These are phyloP conservation scores for Mayetiola destructor DNA, from an alignment of 2,888 invertebrate genomes.

Conservation along the genomic window DNA sequence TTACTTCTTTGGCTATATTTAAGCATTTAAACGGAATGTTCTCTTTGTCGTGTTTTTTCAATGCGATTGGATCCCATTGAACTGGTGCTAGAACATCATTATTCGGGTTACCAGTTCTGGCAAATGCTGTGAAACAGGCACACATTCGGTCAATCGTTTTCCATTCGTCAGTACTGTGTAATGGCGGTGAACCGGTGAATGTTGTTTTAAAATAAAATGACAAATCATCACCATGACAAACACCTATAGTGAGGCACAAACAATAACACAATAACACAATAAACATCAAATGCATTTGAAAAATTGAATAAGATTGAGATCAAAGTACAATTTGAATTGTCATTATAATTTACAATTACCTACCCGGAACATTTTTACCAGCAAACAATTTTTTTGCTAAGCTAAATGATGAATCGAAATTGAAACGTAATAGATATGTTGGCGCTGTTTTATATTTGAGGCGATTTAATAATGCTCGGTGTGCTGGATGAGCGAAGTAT, in stretches of 20 bases:
- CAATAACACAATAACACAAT: background rate
- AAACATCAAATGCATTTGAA: background rate
- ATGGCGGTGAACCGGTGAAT: slow-evolving; percentile 21
- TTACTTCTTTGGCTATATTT: slow-evolving; percentile 13
- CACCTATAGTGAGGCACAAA: slow-evolving; percentile 21
- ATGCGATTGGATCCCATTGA: slow-evolving; percentile 12
- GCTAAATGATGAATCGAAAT: slow-evolving; percentile 27
- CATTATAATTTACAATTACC: background rate
- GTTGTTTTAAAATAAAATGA: slow-evolving; percentile 27
- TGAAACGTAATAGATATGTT: slow-evolving; percentile 33
- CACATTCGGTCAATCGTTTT: slow-evolving; percentile 29
- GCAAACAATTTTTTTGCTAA: slow-evolving; percentile 20
- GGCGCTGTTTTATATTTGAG: slow-evolving; percentile 24
- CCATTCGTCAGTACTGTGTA: slow-evolving; percentile 28
- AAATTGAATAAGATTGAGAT: background rate
- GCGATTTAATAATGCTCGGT: slow-evolving; percentile 26
- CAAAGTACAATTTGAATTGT: background rate
- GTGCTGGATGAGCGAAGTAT: slow-evolving; percentile 31
- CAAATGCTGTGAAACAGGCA: slow-evolving; percentile 28
- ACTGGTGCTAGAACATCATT: slow-evolving; percentile 17
- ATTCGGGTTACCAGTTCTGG: slow-evolving; percentile 28
- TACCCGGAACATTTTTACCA: slow-evolving; percentile 23
- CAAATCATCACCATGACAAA: slow-evolving; percentile 32
- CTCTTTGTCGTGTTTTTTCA: background rate
- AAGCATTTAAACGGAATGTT: slow-evolving; percentile 11